Percentiles rank a stretch among this genome's conserved stretches.
Evolutionary conservation across 2,113 vertebrate species (phyloP).

Genomic region (Microtus montanus): DNA sequence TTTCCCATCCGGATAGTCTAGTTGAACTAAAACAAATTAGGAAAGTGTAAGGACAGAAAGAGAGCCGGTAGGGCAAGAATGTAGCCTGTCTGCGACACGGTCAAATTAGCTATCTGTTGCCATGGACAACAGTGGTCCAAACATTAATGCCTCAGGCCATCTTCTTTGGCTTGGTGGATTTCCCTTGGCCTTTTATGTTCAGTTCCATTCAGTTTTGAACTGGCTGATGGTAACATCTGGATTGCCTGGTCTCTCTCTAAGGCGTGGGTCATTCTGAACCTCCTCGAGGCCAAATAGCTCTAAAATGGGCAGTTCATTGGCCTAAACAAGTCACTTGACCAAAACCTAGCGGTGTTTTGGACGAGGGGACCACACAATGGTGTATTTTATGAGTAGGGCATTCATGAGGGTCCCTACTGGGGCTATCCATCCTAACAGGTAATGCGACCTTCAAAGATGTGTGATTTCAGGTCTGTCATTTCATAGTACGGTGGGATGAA

Average conservation of each 20-base stretch:
- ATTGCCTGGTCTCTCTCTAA: neutral
- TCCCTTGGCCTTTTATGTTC: neutral
- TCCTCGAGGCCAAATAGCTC: neutral
- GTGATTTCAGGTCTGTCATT: neutral
- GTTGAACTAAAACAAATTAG: neutral
- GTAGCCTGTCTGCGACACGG: neutral
- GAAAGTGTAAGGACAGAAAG: neutral
- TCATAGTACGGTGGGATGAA: neutral
- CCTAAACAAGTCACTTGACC: neutral
- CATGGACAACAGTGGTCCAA: neutral
- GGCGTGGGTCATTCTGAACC: neutral
- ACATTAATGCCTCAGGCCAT: neutral
- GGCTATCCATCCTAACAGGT: neutral
- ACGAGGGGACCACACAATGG: neutral
- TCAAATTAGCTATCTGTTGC: no score
- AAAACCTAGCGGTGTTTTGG: neutral
- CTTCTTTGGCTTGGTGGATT: neutral
- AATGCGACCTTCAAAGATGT: neutral
- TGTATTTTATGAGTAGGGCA: neutral
- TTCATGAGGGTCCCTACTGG: neutral
- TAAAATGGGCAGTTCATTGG: neutral
- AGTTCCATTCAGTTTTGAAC: neutral
- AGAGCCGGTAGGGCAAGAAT: neutral
- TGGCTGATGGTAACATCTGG: neutral
- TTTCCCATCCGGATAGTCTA: neutral